A percentile compares a stretch with the other conserved stretches of the same genome.
These are phyloP conservation scores for Aphrophora alni DNA, from an alignment of 2,888 invertebrate species.

Conservation along the genomic window DNA sequence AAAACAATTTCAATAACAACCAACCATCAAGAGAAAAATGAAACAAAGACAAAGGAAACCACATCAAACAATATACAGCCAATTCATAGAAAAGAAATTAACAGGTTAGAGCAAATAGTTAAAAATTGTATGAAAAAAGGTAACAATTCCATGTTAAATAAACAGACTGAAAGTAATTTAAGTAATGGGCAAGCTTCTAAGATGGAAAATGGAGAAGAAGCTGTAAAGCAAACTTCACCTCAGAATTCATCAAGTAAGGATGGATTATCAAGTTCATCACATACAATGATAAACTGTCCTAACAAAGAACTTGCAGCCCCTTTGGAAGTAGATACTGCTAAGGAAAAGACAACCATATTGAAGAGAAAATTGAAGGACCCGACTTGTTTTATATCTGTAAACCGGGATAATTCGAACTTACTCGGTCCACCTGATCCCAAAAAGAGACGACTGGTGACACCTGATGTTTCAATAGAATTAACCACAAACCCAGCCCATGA, in stretches of 20 bases:
- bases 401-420: constrained; percentile 7
- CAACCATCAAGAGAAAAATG: neutral
- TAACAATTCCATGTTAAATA: neutral
- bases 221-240: constrained; percentile 11
- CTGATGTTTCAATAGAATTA: constrained; percentile 50
- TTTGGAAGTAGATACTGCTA: neutral
- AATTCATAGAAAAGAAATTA: constrained; percentile 29
- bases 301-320: neutral
- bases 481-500: constrained; percentile 46
- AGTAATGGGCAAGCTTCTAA: neutral
- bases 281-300: neutral
- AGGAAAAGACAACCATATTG: constrained; percentile 39
- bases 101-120: constrained; percentile 30
- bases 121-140: constrained; percentile 30
- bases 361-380: constrained; percentile 46
- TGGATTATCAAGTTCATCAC: neutral
- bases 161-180: neutral
- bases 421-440: constrained; percentile 44
- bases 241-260: neutral
- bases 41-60: neutral
- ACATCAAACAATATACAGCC: constrained; percentile 13
- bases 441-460: constrained; percentile 47
- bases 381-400: constrained; percentile 12
- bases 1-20: neutral
- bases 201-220: neutral